phyloP scores from a whole-genome alignment of 2,797 vertebrate species.

The Lemur catta region DNA sequence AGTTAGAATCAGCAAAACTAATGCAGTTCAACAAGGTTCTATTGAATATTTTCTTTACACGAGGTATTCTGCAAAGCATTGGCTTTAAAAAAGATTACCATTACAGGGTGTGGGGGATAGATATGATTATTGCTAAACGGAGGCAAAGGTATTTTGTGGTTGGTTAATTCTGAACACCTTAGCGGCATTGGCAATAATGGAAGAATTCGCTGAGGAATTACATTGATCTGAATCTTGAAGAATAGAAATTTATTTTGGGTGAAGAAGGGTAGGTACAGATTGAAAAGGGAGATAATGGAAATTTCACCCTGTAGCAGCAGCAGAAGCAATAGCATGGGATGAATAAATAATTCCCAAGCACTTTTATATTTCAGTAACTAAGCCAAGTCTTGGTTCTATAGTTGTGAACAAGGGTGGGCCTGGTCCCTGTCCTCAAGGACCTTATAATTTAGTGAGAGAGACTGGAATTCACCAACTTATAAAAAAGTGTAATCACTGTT shows the following conservation, averaged over 20 bases:
- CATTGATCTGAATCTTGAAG: background rate
- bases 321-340: background rate
- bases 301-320: background rate
- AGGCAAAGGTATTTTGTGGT: background rate
- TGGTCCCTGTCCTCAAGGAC: background rate
- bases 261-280: accelerated
- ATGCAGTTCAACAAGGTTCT: background rate
- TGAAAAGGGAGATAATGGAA: background rate
- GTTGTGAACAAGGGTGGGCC: background rate
- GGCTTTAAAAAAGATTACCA: background rate
- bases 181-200: too few relatives aligned
- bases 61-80: background rate
- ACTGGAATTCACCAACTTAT: background rate
- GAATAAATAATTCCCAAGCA: background rate
- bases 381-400: background rate
- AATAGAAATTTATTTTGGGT: background rate
- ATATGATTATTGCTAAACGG: background rate
- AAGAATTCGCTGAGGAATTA: background rate
- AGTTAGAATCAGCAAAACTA: background rate
- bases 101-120: background rate
- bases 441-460: background rate
- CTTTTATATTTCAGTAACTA: background rate
- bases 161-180: background rate
- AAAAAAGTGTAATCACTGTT: background rate
- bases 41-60: background rate